Base-by-base conservation (phyloP, 2,113 vertebrate genomes). In the Nibea coibor region DNA sequence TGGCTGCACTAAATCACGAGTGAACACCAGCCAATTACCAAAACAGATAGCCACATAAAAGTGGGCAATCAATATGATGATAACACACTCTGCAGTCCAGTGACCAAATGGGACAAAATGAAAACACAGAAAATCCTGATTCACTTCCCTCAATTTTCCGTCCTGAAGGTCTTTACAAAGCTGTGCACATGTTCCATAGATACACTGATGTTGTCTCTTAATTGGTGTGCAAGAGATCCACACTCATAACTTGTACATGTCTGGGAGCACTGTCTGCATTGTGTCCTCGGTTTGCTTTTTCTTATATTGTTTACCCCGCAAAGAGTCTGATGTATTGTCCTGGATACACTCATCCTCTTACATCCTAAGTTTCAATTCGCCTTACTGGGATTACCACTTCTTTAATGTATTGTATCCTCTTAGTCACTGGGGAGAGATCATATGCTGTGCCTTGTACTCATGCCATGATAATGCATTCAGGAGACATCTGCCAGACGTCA, bases 11-110 rank as follows among this genome's bases (percentile, higher is more conserved):
- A 50, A 59, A 72, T 78, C 73, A 63, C 17, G 45, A 50, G 31
- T 22, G 22, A 70, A 81, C 48, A 69, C 22, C 57, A n/a, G 66
- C 31, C 62, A 80, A 59, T 51, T 78, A 58, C 53, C 48, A 63
- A 78, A 72, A 48, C 56, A 71, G 63, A 75, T 22, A 51, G 43
- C 6, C 73, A 26, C 61, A 42, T 19, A 22, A 50, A 56, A 62
- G 58, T 59, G 53, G 24, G 56, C 53, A 70, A 68, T 77, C 31
- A 57, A 17, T 62, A 22, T 57, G 47, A 59, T 53, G 42, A 67
- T 70, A 72, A 17, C 19, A 66, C 51, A 22, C 54, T 59, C 31
- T 56, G 7, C 15, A 59, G 20, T 67, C 56, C 68, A 65, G 8
- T 39, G 11, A 61, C 9, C 15, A 64, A 54, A 58, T 24, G 47